Evolutionary conservation across 1,140 invertebrate genomes (phyloP), one percentile per base, ranked within the genome.

Genomic region (Dendrolimus punctatus): DNA sequence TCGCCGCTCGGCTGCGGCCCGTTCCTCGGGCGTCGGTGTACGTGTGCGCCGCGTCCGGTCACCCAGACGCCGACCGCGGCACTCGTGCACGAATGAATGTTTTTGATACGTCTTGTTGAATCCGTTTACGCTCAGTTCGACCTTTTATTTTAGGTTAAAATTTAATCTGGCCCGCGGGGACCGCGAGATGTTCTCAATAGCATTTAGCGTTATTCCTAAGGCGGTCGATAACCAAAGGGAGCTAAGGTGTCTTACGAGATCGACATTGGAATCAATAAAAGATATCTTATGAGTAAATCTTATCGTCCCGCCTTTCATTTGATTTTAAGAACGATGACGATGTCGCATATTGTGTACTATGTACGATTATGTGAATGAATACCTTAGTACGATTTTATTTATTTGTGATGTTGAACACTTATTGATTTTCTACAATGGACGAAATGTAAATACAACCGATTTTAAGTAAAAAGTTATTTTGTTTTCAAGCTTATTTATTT

Each of bases 391-490:
- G 80, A 83, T 82, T 73, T 83, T 79, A 85, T 84, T 85, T 85
- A 85, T 85, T 85, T 85, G 82, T 84, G 79, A 85, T 85, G 79
- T 85, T 82, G 74, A 85, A 82, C 76, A 84, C 77, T 79, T 48
- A 49, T 78, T 85, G 77, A 85, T 85, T 85, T 85, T 85, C 80
- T 85, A 85, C 80, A 73, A 79, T 78, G 79, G 80, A 84, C 79
- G 77, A 82, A 82, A 80, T 85, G 82, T 85, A 85, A 85, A 85
- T 85, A 85, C 82, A 85, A 85, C 82, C 80, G 80, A 85, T 85
- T 85, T 83, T 80, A 84, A 85, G 82, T 85, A 85, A 85, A 85
- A 82, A 72, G 77, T 80, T 84, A 80, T 82, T 85, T 85, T 83
- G 80, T 83, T 83, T 85, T 73, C 60, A 70, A 70, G 71, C 74